Base-by-base conservation (phyloP, 1,140 invertebrate genomes). In the Diachasmimorpha longicaudata region DNA sequence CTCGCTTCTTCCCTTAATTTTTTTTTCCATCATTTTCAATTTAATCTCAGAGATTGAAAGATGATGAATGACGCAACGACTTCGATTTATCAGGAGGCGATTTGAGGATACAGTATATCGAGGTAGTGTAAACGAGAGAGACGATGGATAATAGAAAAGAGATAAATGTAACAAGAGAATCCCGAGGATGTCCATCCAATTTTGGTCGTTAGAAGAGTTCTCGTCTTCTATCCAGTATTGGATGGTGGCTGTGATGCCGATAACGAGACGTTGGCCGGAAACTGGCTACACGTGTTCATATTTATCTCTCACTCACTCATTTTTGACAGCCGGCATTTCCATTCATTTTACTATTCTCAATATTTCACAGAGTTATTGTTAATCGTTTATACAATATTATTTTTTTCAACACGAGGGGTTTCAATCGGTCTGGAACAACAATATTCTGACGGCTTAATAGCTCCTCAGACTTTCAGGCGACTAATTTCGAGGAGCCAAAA, bases 111-210 rank as follows among this genome's bases (percentile, higher is more conserved):
- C 31, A 21, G 0, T 63, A 14, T 3, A 68, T 0, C 25, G 66
- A 68, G 36, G 4, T 4, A 68, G 66, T 16, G 36, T 37, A 63
- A 52, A 46, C 4, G 23, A 14, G 10, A 4, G 46, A 23, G 14
- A 11, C 10, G 4, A 0, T 19, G 14, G 16, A 39, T n/a, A 55
- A 72, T 55, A 72, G 52, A 55, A 68, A 68, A 66, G 9, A 68
- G 66, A 68, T 68, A 68, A 68, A 73, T 73, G 71, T 73, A 73
- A 73, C 71, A 42, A 66, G 71, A 73, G 71, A 73, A 71, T 25
- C 25, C 25, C 19, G 42, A 37, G 52, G 71, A 73, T 16, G 55
- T 55, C 52, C 44, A 73, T 72, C 71, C 71, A 73, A 73, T 73
- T 73, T 73, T 55, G 37, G 71, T 73, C 52, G 71, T 73, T 73